A percentile compares a stretch with the other conserved stretches of the same genome.
Evolutionary conservation across 2,888 invertebrate genomes (phyloP).

Genomic region (Microdon myrmicae): DNA sequence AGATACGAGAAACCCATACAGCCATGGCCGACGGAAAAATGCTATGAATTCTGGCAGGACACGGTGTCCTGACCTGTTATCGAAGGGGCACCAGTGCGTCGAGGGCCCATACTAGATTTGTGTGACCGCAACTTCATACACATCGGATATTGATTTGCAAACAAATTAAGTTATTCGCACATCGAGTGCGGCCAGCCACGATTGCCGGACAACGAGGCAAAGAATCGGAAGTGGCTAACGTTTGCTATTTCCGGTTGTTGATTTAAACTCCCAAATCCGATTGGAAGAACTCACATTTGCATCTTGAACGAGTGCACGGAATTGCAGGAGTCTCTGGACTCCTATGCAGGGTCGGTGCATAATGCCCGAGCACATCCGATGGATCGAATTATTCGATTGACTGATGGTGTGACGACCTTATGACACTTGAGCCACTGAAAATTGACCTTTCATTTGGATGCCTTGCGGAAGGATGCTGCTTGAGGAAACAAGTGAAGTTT

Average conservation of each 20-base stretch:
- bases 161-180: constrained; percentile 35
- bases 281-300: constrained; percentile 44
- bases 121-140: constrained; percentile 14
- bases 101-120: too few species aligned
- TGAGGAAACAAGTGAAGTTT: too few species aligned
- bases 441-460: too few species aligned
- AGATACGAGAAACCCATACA: too few species aligned
- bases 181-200: constrained; percentile 16
- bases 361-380: constrained; percentile 27
- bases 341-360: constrained; percentile 21
- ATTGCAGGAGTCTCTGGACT: background rate
- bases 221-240: constrained; percentile 46
- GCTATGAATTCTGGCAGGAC: too few species aligned
- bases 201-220: constrained; percentile 2
- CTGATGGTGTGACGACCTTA: constrained; percentile 20
- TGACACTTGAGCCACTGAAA: too few species aligned
- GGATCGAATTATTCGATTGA: constrained; percentile 30
- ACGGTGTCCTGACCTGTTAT: too few species aligned
- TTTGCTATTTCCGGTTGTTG: constrained; percentile 49
- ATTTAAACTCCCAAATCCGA: constrained; percentile 52
- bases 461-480: too few species aligned
- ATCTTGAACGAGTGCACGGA: constrained; percentile 11
- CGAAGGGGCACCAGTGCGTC: too few species aligned
- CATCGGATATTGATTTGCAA: constrained; percentile 30
- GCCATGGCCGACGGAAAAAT: too few species aligned